Base-by-base conservation (phyloP, 2,113 vertebrate species). In the Aspidoscelis tigris region DNA sequence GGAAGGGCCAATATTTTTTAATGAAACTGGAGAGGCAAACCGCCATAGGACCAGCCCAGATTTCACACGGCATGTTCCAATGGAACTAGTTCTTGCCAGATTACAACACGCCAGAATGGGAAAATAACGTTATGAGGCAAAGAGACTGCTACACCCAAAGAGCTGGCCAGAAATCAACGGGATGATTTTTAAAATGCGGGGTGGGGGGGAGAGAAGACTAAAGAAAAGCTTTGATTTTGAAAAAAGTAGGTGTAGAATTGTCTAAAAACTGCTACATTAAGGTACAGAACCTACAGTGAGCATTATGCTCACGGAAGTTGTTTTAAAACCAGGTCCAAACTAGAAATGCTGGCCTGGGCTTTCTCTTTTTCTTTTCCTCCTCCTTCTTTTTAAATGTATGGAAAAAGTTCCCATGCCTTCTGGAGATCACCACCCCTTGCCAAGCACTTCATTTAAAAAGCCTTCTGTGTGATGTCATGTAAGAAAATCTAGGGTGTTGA, bases 31-130 rank as follows among this genome's bases (percentile, higher is more conserved):
- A 83, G 58, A 76, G 72, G 24, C 58, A 9, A 21, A 33, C 33
- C 33, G 41, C 81, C 55, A 64, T 3, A 18, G 26, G 61, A 39
- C 14, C 81, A 12, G 72, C n/a, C 72, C 72, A 50, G 81, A 61
- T 83, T 76, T 83, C 81, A 76, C 81, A 66, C 72, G 18, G 72
- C 61, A 14, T 47, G 72, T 76, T 66, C 73, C 73, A 75, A 24
- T 50, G 81, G 72, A 66, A 83, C 41, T 76, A 20, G n/a, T 76
- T 26, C 41, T 21, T 83, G 81, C 72, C 81, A 83, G n/a, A 53
- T 75, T 33, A 65, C 26, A n/a, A 66, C 61, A 53, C 39, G 72
- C 81, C 81, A 83, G 43, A 20, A 22, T 3, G 16, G 61, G 61
- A 53, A 50, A 66, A 33, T 21, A 11, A 53, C 39, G 26, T 76